These are phyloP conservation scores for Pseudocheirus occidentalis DNA, from an alignment of 2,797 vertebrate genomes.

Conservation along the genomic window DNA sequence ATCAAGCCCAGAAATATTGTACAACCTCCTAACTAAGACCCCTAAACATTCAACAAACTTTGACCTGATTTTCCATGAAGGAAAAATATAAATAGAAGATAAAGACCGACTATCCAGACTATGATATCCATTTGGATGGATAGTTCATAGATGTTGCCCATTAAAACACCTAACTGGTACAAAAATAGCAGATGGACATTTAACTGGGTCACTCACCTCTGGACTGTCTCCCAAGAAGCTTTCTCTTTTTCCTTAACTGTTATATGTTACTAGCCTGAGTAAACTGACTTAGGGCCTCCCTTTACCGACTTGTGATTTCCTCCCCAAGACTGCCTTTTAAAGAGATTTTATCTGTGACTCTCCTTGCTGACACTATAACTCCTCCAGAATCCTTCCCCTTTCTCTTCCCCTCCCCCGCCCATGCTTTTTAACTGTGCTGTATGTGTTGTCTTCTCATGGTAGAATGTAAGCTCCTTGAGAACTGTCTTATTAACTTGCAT, in stretches of 20 bases:
- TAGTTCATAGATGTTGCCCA: background rate
- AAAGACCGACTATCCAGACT: background rate
- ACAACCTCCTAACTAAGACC: background rate
- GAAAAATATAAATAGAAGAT: background rate
- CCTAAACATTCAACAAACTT: background rate
- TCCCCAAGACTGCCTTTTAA: background rate
- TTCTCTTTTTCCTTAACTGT: background rate
- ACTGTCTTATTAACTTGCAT: background rate
- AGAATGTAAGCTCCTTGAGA: background rate
- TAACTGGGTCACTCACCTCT: background rate
- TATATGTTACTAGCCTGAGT: background rate
- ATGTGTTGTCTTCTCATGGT: background rate
- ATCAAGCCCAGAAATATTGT: background rate
- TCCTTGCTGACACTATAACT: background rate
- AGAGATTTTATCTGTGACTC: background rate
- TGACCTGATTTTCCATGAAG: background rate
- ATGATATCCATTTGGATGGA: background rate
- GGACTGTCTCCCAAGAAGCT: background rate
- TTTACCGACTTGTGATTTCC: background rate
- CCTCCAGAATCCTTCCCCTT: background rate
- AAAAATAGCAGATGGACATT: background rate
- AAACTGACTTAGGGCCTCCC: background rate
- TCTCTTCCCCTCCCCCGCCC: background rate
- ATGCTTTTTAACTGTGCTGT: background rate
- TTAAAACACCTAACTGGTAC: background rate